Evolutionary conservation across 1,140 invertebrate species (phyloP).

Genomic region (Drosophila lacteicornis): DNA sequence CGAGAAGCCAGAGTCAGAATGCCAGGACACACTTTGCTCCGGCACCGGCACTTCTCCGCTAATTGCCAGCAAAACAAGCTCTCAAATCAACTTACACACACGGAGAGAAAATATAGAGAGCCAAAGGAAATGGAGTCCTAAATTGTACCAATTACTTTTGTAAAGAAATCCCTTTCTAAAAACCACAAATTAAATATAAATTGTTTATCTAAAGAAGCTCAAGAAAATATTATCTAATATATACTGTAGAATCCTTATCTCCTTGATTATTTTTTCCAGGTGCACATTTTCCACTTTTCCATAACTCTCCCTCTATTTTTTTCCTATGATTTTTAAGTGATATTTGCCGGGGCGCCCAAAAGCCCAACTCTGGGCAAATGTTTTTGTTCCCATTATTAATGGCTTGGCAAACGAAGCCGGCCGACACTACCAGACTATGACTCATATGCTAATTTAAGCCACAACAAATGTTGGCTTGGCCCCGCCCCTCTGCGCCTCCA

Average conservation of each 20-base stretch:
- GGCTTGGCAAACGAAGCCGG: slow-evolving; percentile 58
- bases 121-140: too few species aligned
- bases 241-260: too few species aligned
- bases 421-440: slow-evolving; percentile 41
- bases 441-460: slow-evolving; percentile 77
- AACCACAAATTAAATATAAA: neutral
- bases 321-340: slow-evolving; percentile 57
- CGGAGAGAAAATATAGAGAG: neutral
- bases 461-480: slow-evolving; percentile 48
- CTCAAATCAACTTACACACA: slow-evolving; percentile 19
- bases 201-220: neutral
- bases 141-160: too few species aligned
- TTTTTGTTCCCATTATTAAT: slow-evolving; percentile 68
- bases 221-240: too few species aligned
- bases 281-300: slow-evolving; percentile 26
- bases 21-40: slow-evolving; percentile 12
- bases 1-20: neutral
- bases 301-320: neutral
- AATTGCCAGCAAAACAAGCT: slow-evolving; percentile 65
- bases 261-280: neutral
- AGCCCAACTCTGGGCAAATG: slow-evolving; percentile 45
- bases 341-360: slow-evolving; percentile 57
- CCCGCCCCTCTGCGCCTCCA: slow-evolving; percentile 1
- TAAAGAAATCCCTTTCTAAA: neutral
- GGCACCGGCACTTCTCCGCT: slow-evolving; percentile 35